phyloP scores from a whole-genome alignment of 2,113 vertebrate species.

The Channa maculata region DNA sequence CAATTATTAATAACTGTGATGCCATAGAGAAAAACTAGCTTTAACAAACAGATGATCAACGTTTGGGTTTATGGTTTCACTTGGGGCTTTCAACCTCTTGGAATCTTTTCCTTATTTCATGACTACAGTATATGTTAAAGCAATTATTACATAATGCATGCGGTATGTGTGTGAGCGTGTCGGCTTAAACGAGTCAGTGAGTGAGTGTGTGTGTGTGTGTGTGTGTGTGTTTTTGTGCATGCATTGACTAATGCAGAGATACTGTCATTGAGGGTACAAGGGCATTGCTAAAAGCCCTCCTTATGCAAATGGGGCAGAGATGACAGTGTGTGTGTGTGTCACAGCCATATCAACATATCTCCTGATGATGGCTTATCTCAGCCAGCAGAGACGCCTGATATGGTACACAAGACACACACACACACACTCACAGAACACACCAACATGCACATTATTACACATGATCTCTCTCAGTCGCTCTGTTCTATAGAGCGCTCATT shows the following conservation, averaged over 20 bases:
- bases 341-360: conserved; percentile 55
- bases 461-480: conserved; percentile 7
- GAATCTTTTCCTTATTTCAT: no score
- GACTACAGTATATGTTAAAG: no score
- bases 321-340: conserved; percentile 59
- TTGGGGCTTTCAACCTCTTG: no score
- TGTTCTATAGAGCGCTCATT: conserved; percentile 62
- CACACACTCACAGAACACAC: background rate
- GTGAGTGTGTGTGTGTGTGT: conserved; percentile 1
- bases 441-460: background rate
- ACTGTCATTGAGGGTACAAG: conserved; percentile 72
- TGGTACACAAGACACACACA: conserved; percentile 21
- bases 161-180: no score
- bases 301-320: conserved; percentile 70
- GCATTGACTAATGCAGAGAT: conserved; percentile 57
- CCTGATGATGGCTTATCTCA: conserved; percentile 69
- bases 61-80: no score
- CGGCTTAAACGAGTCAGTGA: background rate
- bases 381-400: conserved; percentile 64
- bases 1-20: no score
- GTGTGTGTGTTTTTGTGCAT: conserved; percentile 1
- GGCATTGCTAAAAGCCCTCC: conserved; percentile 76
- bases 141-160: no score
- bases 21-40: no score
- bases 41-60: no score